Conservation (phyloP, 1,140 invertebrate genomes). For the Diploscapter pachys region DNA sequence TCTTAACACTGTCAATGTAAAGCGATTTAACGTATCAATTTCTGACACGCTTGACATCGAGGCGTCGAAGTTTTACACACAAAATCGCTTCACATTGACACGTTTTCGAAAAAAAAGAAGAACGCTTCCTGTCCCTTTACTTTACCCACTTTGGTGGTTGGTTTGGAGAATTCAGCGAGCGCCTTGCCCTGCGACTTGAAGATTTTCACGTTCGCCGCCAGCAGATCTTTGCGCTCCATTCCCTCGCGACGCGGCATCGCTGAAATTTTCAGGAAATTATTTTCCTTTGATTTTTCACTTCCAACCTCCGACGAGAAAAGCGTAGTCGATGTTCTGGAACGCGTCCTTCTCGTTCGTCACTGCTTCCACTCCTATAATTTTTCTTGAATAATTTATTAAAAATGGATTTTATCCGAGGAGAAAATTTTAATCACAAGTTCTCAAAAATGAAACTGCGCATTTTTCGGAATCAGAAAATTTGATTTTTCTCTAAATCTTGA, state of each 20-base stretch:
- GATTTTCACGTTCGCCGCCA: constrained; percentile 95
- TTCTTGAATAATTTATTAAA: constrained; percentile 10
- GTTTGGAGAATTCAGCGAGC: constrained; percentile 84
- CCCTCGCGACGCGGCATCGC: constrained; percentile 96
- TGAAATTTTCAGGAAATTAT: background rate
- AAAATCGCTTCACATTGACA: too few relatives aligned
- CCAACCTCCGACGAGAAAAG: constrained; percentile 80
- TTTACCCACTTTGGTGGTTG: constrained; percentile 81
- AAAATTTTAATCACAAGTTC: background rate
- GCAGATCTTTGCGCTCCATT: constrained; percentile 94
- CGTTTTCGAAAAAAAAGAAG: too few relatives aligned
- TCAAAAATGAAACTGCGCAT: too few relatives aligned
- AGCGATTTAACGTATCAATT: too few relatives aligned
- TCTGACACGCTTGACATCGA: too few relatives aligned
- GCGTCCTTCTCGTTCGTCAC: constrained; percentile 81
- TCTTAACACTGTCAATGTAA: too few relatives aligned
- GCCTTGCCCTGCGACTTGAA: constrained; percentile 91
- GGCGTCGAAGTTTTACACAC: too few relatives aligned
- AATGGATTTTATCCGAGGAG: background rate
- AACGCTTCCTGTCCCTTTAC: too few relatives aligned
- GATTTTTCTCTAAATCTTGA: too few relatives aligned
- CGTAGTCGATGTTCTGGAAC: constrained; percentile 91
- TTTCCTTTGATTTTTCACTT: background rate
- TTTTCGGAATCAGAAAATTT: too few relatives aligned
- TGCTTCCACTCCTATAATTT: constrained; percentile 53